These are phyloP conservation scores for Synergus itoensis DNA, from an alignment of 2,888 invertebrate species.

Conservation along the genomic window DNA sequence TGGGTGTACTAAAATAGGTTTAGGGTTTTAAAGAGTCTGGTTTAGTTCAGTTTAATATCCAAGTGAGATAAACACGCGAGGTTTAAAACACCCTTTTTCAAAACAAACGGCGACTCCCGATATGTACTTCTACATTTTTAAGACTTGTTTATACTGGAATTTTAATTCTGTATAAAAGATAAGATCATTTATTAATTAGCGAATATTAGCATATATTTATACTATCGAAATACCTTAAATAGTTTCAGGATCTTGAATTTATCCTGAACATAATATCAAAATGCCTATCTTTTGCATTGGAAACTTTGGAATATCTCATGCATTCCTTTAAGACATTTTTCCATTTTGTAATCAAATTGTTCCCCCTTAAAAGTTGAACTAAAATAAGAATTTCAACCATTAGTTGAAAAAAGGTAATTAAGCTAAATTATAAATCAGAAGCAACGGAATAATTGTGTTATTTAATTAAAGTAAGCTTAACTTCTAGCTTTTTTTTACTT, in stretches of 20 bases:
- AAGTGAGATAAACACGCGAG: slow-evolving; percentile 23
- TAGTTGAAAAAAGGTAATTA: no score
- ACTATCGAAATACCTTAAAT: background rate
- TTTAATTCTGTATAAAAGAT: background rate
- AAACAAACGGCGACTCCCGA: background rate
- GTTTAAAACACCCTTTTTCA: background rate
- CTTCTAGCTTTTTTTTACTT: background rate
- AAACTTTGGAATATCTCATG: no score
- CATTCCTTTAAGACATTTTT: no score
- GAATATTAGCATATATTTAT: background rate
- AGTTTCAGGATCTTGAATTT: no score
- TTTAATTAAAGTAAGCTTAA: background rate
- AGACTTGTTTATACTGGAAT: background rate
- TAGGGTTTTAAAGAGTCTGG: background rate
- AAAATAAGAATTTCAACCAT: no score
- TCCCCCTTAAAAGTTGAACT: no score
- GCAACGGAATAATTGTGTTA: background rate
- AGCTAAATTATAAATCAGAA: no score
- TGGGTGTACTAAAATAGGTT: background rate
- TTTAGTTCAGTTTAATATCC: slow-evolving; percentile 28
- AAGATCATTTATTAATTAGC: no score
- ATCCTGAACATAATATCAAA: background rate
- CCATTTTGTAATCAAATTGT: no score
- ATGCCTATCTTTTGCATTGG: background rate
- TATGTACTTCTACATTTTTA: background rate